A percentile compares a stretch with the other conserved stretches of the same genome.
Evolutionary conservation across 2,113 vertebrate genomes (phyloP).

Genomic region (Psilopsiagon aymara): DNA sequence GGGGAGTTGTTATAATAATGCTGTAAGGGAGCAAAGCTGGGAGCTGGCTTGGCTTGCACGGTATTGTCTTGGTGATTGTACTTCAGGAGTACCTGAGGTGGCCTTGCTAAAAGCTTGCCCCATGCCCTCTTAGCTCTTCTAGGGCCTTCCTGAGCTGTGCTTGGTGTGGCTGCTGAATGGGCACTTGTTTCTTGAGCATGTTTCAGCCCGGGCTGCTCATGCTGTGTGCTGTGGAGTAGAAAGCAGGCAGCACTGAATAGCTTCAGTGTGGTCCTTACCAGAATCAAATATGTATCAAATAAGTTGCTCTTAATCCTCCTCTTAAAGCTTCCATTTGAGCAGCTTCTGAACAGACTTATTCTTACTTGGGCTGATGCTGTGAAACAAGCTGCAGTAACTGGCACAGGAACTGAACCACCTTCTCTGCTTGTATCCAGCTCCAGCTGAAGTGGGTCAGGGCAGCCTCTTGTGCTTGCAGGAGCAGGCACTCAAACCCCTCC

Average conservation of each 20-base stretch:
- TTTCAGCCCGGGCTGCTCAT: neutral
- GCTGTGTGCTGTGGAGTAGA: neutral
- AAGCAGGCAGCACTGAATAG: neutral
- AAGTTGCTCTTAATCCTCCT: neutral
- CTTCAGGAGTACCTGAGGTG: neutral
- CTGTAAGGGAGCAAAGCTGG: neutral
- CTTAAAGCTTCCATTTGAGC: neutral
- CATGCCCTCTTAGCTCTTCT: neutral
- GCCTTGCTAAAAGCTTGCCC: neutral
- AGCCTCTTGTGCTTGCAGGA: neutral
- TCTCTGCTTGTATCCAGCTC: neutral
- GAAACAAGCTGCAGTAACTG: neutral
- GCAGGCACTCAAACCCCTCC: neutral
- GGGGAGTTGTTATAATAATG: neutral
- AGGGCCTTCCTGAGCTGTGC: neutral
- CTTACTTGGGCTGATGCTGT: neutral
- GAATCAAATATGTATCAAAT: neutral
- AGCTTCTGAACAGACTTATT: neutral
- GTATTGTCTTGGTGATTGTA: neutral
- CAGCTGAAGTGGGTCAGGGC: neutral
- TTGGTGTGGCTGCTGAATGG: neutral
- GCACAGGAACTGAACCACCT: neutral
- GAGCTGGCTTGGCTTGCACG: neutral
- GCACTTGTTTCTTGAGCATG: neutral
- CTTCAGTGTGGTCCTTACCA: neutral